A percentile compares a stretch with the other conserved stretches of the same genome.
Evolutionary conservation across 2,113 vertebrate species (phyloP).

Genomic region (Pavo muticus): DNA sequence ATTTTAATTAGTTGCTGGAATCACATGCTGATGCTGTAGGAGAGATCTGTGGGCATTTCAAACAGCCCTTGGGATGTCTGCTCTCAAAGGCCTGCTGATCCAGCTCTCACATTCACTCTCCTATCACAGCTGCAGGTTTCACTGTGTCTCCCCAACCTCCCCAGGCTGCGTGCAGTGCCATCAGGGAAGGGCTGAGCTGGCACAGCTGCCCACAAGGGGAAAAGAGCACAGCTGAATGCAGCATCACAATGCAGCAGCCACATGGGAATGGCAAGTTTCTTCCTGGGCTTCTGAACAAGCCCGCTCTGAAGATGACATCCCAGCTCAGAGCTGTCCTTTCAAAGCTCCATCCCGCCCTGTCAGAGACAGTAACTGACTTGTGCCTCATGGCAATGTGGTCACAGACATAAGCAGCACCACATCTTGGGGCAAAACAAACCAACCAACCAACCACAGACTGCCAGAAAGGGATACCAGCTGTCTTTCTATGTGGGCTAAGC

Average conservation of each 20-base stretch:
- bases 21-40: not conserved
- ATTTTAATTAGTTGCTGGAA: not conserved
- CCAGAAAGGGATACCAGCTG: not conserved
- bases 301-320: rapidly evolving
- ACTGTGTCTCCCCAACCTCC: not conserved
- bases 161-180: not conserved
- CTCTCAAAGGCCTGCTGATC: not conserved
- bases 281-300: not conserved
- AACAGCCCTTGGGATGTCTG: rapidly evolving
- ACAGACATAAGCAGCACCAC: not conserved
- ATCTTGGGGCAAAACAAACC: not conserved
- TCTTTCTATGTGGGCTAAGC: not conserved
- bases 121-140: not conserved
- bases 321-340: not conserved
- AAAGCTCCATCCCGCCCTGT: not conserved
- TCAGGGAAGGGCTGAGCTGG: not conserved
- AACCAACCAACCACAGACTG: not conserved
- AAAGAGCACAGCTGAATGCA: not conserved
- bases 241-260: not conserved
- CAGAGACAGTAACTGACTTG: rapidly evolving
- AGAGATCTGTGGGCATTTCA: not conserved
- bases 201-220: not conserved
- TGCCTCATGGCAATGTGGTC: not conserved
- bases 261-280: rapidly evolving
- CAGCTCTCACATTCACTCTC: not conserved